Base-by-base conservation (phyloP, 1,140 invertebrate species). In the Cydia amplana region DNA sequence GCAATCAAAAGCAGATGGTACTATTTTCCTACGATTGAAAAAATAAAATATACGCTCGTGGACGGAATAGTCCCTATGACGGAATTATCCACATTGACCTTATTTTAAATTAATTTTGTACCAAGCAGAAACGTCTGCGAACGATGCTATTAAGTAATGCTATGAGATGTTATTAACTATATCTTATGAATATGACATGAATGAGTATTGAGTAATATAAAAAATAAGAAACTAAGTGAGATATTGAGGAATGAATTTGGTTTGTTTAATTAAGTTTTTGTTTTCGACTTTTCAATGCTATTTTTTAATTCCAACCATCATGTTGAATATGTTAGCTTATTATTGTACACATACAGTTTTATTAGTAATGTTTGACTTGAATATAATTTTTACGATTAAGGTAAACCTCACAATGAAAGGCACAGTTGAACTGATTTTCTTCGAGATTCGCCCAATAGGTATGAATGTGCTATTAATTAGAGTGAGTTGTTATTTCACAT, bases 231-330 rank as follows among this genome's bases (percentile, higher is more conserved):
- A 51, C 4, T n/a, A 43, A 51, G 49, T 51, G n/a, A 51, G 49
- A 51, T n/a, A 23, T 60, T 9, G 23, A 23, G 23, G 16, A 51
- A 51, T 51, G 18, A 60, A 60, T 60, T 60, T 60, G 7, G 20
- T 60, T 55, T 55, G 51, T 20, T 23, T 23, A 60, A 60, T 60
- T 23, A 60, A 23, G 55, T 60, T 60, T 60, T 60, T 23, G 55
- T 60, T 60, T 60, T 23, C 55, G 23, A n/a, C 7, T 51, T 51
- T n/a, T 51, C n/a, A 51, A 6, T 51, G 16, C 10, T 51, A n/a
- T n/a, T 51, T 46, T 55, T 55, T 14, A 18, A 23, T 23, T 60
- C 20, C 20, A 20, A 18, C 51, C 51, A 55, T 55, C 51, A 60
- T 60, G 55, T 60, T 60, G 55, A 18, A 18, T 7, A 20, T 23